These are phyloP conservation scores for Callimorpha dominula DNA, from an alignment of 2,888 invertebrate genomes.

Conservation along the genomic window DNA sequence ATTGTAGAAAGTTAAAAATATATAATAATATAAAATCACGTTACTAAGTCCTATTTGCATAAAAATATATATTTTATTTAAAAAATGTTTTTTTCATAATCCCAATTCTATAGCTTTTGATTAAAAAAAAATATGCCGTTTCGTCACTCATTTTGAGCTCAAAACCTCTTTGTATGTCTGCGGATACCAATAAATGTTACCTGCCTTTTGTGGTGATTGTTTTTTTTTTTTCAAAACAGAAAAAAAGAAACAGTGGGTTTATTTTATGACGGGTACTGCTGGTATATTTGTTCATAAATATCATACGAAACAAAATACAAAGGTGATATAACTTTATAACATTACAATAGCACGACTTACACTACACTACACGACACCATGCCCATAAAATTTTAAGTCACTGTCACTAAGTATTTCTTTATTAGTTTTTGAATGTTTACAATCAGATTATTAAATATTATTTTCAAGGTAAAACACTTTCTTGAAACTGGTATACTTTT, in stretches of 20 bases:
- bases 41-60: too few relatives aligned
- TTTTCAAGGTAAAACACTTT: conserved; percentile 17
- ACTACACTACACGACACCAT: too few relatives aligned
- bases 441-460: conserved; percentile 8
- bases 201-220: background rate
- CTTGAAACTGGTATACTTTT: conserved; percentile 43
- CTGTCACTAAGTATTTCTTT: conserved; percentile 1
- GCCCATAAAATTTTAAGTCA: conserved; percentile 7
- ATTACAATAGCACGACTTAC: background rate
- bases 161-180: background rate
- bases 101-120: too few relatives aligned
- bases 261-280: background rate
- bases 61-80: too few relatives aligned
- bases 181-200: background rate
- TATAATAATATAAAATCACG: too few relatives aligned
- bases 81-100: too few relatives aligned
- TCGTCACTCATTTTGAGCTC: background rate
- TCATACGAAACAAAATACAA: background rate
- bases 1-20: too few relatives aligned
- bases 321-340: background rate
- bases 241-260: background rate
- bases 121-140: too few relatives aligned
- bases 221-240: background rate
- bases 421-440: conserved; percentile 20
- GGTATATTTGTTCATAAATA: background rate